Percentiles rank a stretch among this genome's conserved stretches.
phyloP scores from a whole-genome alignment of 2,113 vertebrate genomes.

The Pomatostomus ruficeps region DNA sequence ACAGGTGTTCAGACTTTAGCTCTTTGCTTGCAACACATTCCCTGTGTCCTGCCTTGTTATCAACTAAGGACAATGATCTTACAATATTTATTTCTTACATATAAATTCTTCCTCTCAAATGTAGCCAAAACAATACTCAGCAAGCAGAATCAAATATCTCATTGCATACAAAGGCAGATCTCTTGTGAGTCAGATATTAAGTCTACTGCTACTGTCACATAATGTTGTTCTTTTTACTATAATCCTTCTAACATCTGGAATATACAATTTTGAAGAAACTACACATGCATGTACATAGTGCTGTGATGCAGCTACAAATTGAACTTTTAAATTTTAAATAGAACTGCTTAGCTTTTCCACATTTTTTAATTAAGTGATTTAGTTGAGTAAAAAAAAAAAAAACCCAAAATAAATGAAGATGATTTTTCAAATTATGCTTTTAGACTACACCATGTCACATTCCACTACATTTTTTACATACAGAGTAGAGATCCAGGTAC shows the following conservation, averaged over 20 bases:
- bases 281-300: neutral
- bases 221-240: neutral
- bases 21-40: neutral
- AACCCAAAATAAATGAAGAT: neutral
- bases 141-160: neutral
- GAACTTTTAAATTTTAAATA: neutral
- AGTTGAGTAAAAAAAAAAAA: neutral
- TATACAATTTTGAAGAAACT: neutral
- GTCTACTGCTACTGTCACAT: neutral
- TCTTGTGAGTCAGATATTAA: neutral
- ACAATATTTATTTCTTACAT: neutral
- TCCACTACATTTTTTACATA: neutral
- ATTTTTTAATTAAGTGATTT: neutral
- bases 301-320: neutral
- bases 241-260: neutral
- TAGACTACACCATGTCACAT: neutral
- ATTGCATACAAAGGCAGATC: neutral
- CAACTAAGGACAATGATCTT: fast-evolving
- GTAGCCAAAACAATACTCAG: neutral
- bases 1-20: neutral
- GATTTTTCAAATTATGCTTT: fast-evolving
- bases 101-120: neutral
- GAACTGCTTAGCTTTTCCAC: neutral
- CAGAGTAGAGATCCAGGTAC: neutral
- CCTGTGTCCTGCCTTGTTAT: neutral